Evolutionary conservation across 2,888 invertebrate species (phyloP).

Genomic region (Dichetophora obliterata): DNA sequence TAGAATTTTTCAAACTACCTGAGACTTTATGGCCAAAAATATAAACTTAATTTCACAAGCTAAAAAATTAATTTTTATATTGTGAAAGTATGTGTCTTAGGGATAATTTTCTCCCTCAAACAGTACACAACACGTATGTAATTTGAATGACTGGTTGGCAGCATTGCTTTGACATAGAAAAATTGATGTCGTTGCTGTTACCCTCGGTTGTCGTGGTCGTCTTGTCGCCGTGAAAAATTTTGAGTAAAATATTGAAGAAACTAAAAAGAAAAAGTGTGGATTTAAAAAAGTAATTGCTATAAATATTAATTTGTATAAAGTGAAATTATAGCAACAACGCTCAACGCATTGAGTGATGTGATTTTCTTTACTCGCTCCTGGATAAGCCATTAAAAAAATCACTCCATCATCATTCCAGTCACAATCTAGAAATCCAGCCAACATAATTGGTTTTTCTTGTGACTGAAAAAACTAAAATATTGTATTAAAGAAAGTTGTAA

Average conservation of each 20-base stretch:
- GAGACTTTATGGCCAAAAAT: no score
- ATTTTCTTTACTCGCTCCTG: not conserved
- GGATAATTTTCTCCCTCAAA: not conserved
- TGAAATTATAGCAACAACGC: no score
- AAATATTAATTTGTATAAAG: not conserved
- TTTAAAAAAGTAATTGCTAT: not conserved
- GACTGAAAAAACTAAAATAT: not conserved
- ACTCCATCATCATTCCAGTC: no score
- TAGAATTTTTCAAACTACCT: no score
- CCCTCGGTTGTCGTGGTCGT: constrained; percentile 11
- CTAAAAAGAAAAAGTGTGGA: constrained; percentile 5
- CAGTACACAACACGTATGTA: not conserved
- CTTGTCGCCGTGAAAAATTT: constrained; percentile 25
- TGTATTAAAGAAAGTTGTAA: not conserved
- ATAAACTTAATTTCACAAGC: no score
- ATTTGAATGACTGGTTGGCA: not conserved
- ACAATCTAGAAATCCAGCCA: no score
- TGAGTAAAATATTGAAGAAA: constrained; percentile 1
- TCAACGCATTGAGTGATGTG: not conserved
- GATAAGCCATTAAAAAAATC: no score
- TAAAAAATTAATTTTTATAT: no score
- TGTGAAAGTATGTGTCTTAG: not conserved
- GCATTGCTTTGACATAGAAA: not conserved
- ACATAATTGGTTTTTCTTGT: no score
- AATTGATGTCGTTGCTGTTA: constrained; percentile 28